Base-by-base conservation (phyloP, 2,888 invertebrate species). In the Melanostoma scalare region DNA sequence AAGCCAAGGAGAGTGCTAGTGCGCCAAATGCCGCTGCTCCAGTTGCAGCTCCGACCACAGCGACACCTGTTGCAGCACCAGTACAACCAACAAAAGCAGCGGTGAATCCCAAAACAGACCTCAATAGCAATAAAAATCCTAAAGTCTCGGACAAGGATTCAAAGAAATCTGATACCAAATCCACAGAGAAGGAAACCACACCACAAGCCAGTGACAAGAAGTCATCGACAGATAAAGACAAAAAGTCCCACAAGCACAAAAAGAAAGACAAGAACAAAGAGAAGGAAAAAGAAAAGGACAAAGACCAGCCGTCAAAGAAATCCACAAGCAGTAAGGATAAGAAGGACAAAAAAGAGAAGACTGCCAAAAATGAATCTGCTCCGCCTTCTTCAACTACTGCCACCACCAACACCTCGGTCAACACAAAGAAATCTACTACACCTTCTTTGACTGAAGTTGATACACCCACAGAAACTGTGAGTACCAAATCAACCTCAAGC, bases 201-300 rank as follows among this genome's bases (percentile, higher is more conserved):
- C 85, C 42, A 48, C 85, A 71, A 68, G 6, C 33, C 31, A 56
- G 20, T 20, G 76, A 77, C 42, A 63, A 85, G 9, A 85, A 85
- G 44, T 52, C 67, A 5, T 56, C 76, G 8, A 9, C 67, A 89
- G 93, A 92, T n/a, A 92, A 92, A 88, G 92, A 92, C 71, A 93
- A 93, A 87, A 92, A 92, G 84, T 93, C 93, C 86, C 93, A 93
- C 86, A 94, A 94, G 88, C 93, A 93, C 86, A 94, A 94, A 90
- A 94, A 93, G 89, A 94, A 94, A 89, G 94, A 94, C 85, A 95
- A 94, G 87, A 95, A 94, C 88, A 93, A 94, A 88, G 94, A 94
- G 20, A 93, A 93, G 87, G 94, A 94, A 56, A 93, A 93, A 87
- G 94, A 94, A 56, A 93, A 93, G 86, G 94, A 93, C 56, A 89